Evolutionary conservation across 2,888 invertebrate species (phyloP).

Genomic region (Timandra comae): DNA sequence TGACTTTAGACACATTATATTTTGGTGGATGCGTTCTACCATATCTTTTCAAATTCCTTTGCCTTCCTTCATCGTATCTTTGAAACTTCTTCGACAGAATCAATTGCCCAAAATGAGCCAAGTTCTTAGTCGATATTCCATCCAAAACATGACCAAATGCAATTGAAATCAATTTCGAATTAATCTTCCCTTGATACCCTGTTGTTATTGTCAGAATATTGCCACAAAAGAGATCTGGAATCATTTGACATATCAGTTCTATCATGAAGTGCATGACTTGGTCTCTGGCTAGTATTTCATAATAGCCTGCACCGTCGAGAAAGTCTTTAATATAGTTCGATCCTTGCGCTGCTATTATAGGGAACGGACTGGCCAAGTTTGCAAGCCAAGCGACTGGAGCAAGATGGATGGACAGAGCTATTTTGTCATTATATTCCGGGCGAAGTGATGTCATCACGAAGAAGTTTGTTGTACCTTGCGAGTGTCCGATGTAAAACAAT

Average conservation of each 20-base stretch:
- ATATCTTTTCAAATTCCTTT: conserved; percentile 48
- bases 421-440: conserved; percentile 78
- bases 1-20: conserved; percentile 48
- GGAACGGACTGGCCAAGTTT: conserved; percentile 51
- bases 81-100: conserved; percentile 45
- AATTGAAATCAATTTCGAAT: conserved; percentile 67
- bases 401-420: conserved; percentile 65
- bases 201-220: conserved; percentile 72
- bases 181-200: conserved; percentile 74
- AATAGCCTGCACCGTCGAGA: conserved; percentile 59
- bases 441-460: conserved; percentile 71
- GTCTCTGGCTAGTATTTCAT: conserved; percentile 80
- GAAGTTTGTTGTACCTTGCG: conserved; percentile 79
- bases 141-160: conserved; percentile 71
- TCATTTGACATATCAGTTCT: conserved; percentile 46
- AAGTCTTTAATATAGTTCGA: conserved; percentile 30
- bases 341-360: conserved; percentile 27
- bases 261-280: conserved; percentile 52
- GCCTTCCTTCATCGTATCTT: conserved; percentile 51
- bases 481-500: conserved; percentile 83
- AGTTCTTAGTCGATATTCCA: conserved; percentile 65
- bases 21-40: conserved; percentile 43
- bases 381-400: conserved; percentile 70
- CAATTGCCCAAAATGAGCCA: conserved; percentile 75
- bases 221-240: conserved; percentile 72